Evolutionary conservation across 2,797 vertebrate species (phyloP), one percentile per base, ranked within the genome.

Genomic region (Alosa sapidissima): DNA sequence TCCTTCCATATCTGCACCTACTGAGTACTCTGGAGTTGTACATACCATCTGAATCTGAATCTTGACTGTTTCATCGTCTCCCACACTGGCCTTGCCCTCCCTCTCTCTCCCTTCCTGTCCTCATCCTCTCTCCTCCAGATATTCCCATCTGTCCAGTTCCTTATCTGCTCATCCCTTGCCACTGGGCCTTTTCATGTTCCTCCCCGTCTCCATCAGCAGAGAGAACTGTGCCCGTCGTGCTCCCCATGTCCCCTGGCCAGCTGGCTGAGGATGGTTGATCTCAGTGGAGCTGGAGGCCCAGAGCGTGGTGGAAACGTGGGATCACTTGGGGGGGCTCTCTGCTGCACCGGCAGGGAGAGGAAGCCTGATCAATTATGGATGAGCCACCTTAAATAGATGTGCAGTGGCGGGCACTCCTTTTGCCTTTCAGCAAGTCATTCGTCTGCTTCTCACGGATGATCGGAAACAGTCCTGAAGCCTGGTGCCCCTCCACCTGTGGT

Each of bases 291-390:
- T 9, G 14, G n/a, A 60, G 55, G 55, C 55, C 24, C n/a, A 36
- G 68, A 36, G 68, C 41, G n/a, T 36, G 33, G 41, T 5, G 41
- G 16, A 78, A 21, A 13, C 8, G 1, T 19, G 72, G 36, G 14
- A 47, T 41, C 36, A 41, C 68, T 19, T 41, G 28, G 33, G 68
- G 68, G 28, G 68, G 68, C 68, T 41, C 6, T 45, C 14, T 7
- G 19, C 36, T 21, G 72, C 62, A 36, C 62, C 28, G 4, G 41
- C 7, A 13, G 68, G 24, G 13, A 5, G 82, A 91, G 89, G 88
- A 85, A 87, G 86, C 52, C 83, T 86, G 84, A 93, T 96, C 87
- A 96, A 96, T 96, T 94, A 95, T 95, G 91, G 90, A 96, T 95
- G 94, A 82, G 41, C 89, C 85, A 28, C 93, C 91, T 91, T 91